Conservation (phyloP, 2,113 vertebrate genomes). For the Rhinopithecus roxellana region DNA sequence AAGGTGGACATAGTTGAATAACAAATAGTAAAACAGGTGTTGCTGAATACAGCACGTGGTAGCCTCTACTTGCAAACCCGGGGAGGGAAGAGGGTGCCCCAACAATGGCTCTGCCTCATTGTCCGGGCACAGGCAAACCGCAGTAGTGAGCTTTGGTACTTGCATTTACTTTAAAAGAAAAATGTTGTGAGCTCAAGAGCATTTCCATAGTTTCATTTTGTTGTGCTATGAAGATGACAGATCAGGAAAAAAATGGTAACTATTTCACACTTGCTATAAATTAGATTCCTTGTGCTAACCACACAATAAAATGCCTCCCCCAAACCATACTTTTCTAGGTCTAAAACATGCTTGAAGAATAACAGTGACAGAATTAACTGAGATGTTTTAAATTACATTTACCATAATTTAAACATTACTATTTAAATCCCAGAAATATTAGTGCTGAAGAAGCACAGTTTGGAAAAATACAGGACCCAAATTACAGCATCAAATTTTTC, state of each 20-base stretch:
- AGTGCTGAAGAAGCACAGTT: slow-evolving; percentile 82
- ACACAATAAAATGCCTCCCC: slow-evolving; percentile 61
- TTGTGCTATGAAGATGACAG: slow-evolving; percentile 70
- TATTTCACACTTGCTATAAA: slow-evolving; percentile 71
- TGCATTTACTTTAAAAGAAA: slow-evolving; percentile 41
- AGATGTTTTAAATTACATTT: slow-evolving; percentile 81
- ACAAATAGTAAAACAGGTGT: slow-evolving; percentile 37
- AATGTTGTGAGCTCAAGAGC: neutral
- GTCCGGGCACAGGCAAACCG: slow-evolving; percentile 5
- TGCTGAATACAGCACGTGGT: slow-evolving; percentile 49
- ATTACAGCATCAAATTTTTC: slow-evolving; percentile 76
- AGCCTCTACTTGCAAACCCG: neutral
- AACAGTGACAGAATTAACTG: slow-evolving; percentile 76
- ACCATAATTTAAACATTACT: slow-evolving; percentile 84
- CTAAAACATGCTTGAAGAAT: slow-evolving; percentile 83
- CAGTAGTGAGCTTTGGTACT: slow-evolving; percentile 71
- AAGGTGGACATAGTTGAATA: slow-evolving; percentile 60
- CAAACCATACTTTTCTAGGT: slow-evolving; percentile 72
- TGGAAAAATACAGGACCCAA: slow-evolving; percentile 77
- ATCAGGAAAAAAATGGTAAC: slow-evolving; percentile 42
- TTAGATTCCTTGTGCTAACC: slow-evolving; percentile 56
- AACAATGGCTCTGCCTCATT: neutral
- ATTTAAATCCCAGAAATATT: slow-evolving; percentile 80
- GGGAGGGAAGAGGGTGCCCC: neutral
- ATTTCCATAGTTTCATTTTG: slow-evolving; percentile 58